phyloP scores from a whole-genome alignment of 2,797 vertebrate species.

The Orestias chungarensis region DNA sequence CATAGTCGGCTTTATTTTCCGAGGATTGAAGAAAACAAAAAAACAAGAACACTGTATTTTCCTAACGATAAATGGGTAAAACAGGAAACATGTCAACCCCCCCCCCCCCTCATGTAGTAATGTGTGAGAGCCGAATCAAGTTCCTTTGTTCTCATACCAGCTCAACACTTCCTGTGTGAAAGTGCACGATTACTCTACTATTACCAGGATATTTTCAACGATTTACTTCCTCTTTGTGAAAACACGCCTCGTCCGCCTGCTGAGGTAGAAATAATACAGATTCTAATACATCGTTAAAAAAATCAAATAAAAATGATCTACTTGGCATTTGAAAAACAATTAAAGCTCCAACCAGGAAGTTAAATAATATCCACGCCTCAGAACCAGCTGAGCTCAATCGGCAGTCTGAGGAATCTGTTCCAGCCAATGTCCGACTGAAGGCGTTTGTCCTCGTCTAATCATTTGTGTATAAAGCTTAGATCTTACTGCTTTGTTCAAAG shows the following conservation, averaged over 20 bases:
- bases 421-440: neutral
- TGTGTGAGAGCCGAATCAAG: constrained; percentile 21
- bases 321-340: neutral
- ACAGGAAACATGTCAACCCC: constrained; percentile 39
- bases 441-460: neutral
- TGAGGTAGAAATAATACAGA: neutral
- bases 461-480: neutral
- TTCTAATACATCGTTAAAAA: neutral
- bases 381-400: constrained; percentile 40
- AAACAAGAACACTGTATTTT: neutral
- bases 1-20: constrained; percentile 11
- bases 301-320: neutral
- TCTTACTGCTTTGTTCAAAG: neutral
- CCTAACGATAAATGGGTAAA: constrained; percentile 2
- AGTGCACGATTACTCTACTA: constrained; percentile 1
- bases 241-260: neutral
- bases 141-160: constrained; percentile 22
- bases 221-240: neutral
- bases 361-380: neutral
- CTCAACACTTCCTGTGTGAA: constrained; percentile 13
- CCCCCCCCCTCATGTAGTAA: neutral
- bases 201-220: constrained; percentile 1
- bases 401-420: constrained; percentile 47
- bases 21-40: neutral
- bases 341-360: neutral